Conservation (phyloP, 2,888 invertebrate species). For the Tetheella fluctuosa region DNA sequence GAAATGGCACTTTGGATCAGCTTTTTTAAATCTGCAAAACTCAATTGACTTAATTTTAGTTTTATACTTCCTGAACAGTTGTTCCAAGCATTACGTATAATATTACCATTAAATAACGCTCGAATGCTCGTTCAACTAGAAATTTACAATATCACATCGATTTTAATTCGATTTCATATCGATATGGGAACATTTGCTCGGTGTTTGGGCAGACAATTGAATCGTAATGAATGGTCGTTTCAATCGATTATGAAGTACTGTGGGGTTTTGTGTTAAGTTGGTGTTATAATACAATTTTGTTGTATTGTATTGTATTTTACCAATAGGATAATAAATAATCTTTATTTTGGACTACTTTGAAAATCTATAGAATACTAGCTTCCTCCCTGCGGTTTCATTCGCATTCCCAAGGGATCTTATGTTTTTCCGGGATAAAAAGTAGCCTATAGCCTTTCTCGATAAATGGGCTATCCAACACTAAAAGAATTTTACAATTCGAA, state of each 20-base stretch:
- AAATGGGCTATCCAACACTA: no score
- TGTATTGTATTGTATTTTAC: neutral
- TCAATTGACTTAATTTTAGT: constrained; percentile 28
- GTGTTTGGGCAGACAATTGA: constrained; percentile 45
- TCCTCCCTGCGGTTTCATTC: no score
- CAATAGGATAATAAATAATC: no score
- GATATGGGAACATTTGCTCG: constrained; percentile 44
- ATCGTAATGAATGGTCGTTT: constrained; percentile 42
- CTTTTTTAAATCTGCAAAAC: neutral
- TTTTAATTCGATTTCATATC: constrained; percentile 71
- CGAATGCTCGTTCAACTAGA: constrained; percentile 51
- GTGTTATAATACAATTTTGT: constrained; percentile 11
- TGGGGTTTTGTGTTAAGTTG: constrained; percentile 17
- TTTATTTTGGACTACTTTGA: no score
- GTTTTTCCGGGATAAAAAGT: no score
- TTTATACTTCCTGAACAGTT: constrained; percentile 51
- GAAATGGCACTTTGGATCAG: neutral
- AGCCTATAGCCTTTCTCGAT: no score
- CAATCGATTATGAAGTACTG: constrained; percentile 43
- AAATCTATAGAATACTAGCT: no score
- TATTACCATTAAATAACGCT: constrained; percentile 53
- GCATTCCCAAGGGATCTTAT: no score
- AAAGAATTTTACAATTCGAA: no score
- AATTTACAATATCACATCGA: constrained; percentile 56
- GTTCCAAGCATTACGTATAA: constrained; percentile 60